Evolutionary conservation across 1,140 invertebrate species (phyloP).

Genomic region (Arion vulgaris): DNA sequence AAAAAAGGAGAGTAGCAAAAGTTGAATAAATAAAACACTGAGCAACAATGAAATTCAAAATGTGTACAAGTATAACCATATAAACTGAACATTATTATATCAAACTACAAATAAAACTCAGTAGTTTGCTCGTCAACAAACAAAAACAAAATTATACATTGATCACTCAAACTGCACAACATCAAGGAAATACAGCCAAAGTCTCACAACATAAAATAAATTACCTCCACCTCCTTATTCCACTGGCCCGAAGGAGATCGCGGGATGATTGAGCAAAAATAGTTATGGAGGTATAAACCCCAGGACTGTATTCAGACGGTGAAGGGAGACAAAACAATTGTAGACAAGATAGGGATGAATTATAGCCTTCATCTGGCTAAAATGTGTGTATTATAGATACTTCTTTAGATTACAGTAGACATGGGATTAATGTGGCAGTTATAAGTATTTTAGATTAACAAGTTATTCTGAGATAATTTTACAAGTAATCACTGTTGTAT

Average conservation of each 20-base stretch:
- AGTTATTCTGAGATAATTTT: too few species aligned
- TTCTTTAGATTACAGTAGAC: too few species aligned
- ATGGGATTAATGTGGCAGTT: neutral
- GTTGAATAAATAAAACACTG: neutral
- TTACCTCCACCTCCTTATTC: slow-evolving; percentile 68
- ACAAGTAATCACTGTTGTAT: too few species aligned
- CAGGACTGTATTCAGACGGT: slow-evolving; percentile 45
- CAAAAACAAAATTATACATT: neutral
- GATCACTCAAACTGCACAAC: neutral
- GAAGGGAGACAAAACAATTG: slow-evolving; percentile 26
- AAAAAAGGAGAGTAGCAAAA: neutral
- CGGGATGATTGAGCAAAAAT: slow-evolving; percentile 68
- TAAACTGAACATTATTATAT: neutral
- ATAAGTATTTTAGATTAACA: neutral
- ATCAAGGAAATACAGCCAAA: neutral
- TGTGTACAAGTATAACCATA: neutral
- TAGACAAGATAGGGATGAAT: slow-evolving; percentile 12
- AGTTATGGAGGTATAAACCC: slow-evolving; percentile 65
- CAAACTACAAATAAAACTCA: neutral
- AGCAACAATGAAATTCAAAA: neutral
- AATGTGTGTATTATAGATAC: neutral
- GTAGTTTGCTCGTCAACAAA: neutral
- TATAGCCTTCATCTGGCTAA: neutral
- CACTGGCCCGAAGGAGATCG: slow-evolving; percentile 63
- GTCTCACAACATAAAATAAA: slow-evolving; percentile 31